Evolutionary conservation across 1,140 invertebrate species (phyloP), one percentile per base, ranked within the genome.

Genomic region (Achatina immaculata): DNA sequence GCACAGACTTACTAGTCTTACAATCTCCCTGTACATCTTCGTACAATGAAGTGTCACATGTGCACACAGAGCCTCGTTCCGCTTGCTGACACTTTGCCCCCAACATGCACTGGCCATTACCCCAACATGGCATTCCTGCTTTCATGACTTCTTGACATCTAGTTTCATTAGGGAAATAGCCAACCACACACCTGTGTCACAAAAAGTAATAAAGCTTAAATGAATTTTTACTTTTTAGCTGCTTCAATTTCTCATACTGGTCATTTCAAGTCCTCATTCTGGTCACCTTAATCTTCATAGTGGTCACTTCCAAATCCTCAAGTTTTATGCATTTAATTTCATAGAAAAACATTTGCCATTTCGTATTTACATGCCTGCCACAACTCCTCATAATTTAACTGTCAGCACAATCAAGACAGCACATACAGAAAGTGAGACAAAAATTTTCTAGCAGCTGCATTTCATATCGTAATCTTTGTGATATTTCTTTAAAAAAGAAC

Each of bases 1-100:
- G 34, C 66, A 69, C 2, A 14, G 11, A 75, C 73, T 55, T 9
- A 75, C 81, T 58, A 21, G 28, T 16, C 45, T 78, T 24, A 36
- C 81, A 82, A 0, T 51, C 43, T 51, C 81, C 81, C n/a, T 78
- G 48, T n/a, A 74, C 43, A 34, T 43, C 76, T 19, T 55, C 48
- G 31, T 78, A 82, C 28, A 55, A 79, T 14, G 21, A 66, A 14
- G 31, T 3, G 4, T 34, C 31, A 58, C 81, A 82, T 28, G 75
- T 66, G 62, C 81, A 82, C 36, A 65, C 51, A 14, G 68, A 55
- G n/a, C 36, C 73, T 2, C 28, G 73, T 24, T 38, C 45, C 11
- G 66, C 36, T 7, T 31, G 2, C 0, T 31, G 2, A 36, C 81
- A 82, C 19, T 40, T 38, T 9, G 81, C 75, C 4, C 77, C 71